Conservation (phyloP, 2,113 vertebrate genomes). For the Heterochromis multidens region DNA sequence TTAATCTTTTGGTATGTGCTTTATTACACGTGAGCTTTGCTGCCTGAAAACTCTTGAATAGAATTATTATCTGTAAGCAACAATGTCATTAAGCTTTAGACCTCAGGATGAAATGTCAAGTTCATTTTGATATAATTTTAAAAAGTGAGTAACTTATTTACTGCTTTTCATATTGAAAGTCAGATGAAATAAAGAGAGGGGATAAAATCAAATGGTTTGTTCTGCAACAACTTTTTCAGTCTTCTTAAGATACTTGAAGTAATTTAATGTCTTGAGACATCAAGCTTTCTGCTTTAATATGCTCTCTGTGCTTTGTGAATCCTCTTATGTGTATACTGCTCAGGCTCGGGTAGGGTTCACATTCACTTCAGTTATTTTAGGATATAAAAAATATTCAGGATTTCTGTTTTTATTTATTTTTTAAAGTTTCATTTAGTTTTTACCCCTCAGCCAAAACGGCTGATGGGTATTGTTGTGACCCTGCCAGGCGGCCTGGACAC, state of each 20-base stretch:
- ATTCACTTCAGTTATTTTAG: background rate
- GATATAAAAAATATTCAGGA: background rate
- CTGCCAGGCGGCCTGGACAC: too few species aligned
- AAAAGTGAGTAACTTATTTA: constrained; percentile 19
- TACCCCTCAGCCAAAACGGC: too few species aligned
- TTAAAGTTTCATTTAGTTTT: too few species aligned
- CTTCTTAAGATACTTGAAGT: constrained; percentile 19
- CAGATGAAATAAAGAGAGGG: constrained; percentile 28
- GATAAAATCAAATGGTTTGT: background rate
- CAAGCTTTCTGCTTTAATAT: background rate
- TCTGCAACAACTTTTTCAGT: background rate
- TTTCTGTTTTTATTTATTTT: too few species aligned
- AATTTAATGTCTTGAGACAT: background rate
- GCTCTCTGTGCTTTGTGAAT: background rate
- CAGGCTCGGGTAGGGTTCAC: background rate
- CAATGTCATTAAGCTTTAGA: background rate
- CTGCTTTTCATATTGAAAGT: constrained; percentile 48
- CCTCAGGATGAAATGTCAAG: background rate
- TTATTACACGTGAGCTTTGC: constrained; percentile 22
- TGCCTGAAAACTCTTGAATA: constrained; percentile 4
- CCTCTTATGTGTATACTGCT: background rate
- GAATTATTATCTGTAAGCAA: constrained; percentile 5
- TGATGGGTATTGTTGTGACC: too few species aligned
- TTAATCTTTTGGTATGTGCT: constrained; percentile 18
- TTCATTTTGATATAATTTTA: constrained; percentile 21